Evolutionary conservation across 1,140 invertebrate genomes (phyloP).

Genomic region (Tribolium castaneum): DNA sequence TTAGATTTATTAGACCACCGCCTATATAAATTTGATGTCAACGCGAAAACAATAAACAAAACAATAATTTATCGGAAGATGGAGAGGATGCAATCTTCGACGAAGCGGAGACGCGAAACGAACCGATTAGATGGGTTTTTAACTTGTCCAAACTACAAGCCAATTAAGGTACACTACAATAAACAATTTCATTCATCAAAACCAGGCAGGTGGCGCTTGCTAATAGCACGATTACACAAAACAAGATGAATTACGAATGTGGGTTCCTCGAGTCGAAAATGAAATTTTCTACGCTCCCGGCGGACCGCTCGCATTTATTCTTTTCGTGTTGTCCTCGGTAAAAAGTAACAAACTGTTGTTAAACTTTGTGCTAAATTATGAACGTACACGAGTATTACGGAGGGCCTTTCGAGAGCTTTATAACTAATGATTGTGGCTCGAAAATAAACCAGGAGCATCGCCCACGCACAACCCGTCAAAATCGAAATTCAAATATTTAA

Average conservation of each 20-base stretch:
- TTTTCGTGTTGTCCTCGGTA: not conserved
- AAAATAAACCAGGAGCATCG: not conserved
- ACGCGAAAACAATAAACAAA: constrained; percentile 31
- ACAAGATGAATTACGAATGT: not conserved
- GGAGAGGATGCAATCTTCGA: not conserved
- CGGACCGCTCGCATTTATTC: not conserved
- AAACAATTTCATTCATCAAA: not conserved
- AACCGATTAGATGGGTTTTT: constrained; percentile 3
- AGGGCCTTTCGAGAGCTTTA: not conserved
- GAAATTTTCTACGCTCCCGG: not conserved
- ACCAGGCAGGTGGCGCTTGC: too few relatives aligned
- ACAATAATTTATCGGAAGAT: constrained; percentile 21
- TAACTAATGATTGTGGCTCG: not conserved
- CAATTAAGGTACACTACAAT: not conserved
- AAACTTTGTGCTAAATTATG: constrained; percentile 26
- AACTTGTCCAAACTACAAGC: not conserved
- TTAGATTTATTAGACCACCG: constrained; percentile 31
- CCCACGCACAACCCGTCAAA: not conserved
- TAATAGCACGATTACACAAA: constrained; percentile 23
- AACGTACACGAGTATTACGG: not conserved
- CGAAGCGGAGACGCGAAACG: not conserved
- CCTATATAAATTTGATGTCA: constrained; percentile 32
- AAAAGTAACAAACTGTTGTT: constrained; percentile 6
- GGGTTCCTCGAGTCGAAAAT: not conserved
- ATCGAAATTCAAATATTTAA: not conserved